Evolutionary conservation across 2,113 vertebrate species (phyloP).

Genomic region (Gymnocephalus cernua): DNA sequence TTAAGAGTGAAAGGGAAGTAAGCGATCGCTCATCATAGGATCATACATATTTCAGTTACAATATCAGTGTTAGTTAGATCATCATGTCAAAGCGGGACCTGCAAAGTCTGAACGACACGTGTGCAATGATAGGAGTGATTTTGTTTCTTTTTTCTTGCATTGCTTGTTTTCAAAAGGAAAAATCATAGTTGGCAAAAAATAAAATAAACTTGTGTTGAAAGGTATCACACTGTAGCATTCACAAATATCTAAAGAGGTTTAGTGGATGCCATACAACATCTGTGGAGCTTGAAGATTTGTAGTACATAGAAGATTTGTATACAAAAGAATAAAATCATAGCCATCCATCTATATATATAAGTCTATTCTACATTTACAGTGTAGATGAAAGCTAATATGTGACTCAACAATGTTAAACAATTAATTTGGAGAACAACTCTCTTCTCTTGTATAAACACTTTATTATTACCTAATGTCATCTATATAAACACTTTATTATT

Average conservation of each 20-base stretch:
- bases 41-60: slow-evolving; percentile 87
- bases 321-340: slow-evolving; percentile 86
- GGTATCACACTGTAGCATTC: slow-evolving; percentile 86
- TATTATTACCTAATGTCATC: too few species aligned
- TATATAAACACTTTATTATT: too few species aligned
- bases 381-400: slow-evolving; percentile 70
- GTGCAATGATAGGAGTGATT: slow-evolving; percentile 68
- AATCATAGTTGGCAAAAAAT: slow-evolving; percentile 64
- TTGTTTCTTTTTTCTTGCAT: slow-evolving; percentile 65
- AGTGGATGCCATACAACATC: slow-evolving; percentile 81
- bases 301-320: slow-evolving; percentile 82
- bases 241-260: slow-evolving; percentile 85
- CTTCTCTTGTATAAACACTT: slow-evolving; percentile 45
- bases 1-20: slow-evolving; percentile 79
- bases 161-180: slow-evolving; percentile 76
- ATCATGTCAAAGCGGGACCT: slow-evolving; percentile 85
- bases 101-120: too few species aligned
- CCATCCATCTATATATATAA: slow-evolving; percentile 86
- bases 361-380: slow-evolving; percentile 67
- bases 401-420: slow-evolving; percentile 64
- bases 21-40: slow-evolving; percentile 83
- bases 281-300: slow-evolving; percentile 76
- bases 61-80: slow-evolving; percentile 87
- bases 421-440: slow-evolving; percentile 55
- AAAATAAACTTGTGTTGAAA: slow-evolving; percentile 76